Evolutionary conservation across 2,797 vertebrate species (phyloP).

Genomic region (Hafferia zeledoni): DNA sequence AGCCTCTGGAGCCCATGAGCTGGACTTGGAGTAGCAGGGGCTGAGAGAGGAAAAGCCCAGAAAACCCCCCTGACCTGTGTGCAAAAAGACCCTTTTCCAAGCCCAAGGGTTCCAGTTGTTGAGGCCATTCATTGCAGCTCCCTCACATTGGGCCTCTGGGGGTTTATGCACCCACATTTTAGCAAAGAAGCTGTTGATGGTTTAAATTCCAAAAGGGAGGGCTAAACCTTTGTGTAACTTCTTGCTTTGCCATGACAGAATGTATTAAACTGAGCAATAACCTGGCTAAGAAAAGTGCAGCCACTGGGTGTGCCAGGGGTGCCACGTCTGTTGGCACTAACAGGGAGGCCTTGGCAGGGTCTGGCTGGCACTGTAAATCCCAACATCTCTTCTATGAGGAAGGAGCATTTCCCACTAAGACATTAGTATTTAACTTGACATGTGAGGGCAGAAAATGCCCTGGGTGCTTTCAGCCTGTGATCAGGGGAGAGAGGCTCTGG

Average conservation of each 20-base stretch:
- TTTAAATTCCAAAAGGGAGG: not conserved
- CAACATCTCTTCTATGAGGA: conserved; percentile 33
- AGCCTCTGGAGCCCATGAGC: not conserved
- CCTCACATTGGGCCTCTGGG: not conserved
- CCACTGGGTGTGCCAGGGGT: not conserved
- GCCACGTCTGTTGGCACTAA: not conserved
- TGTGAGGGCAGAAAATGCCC: conserved; percentile 33
- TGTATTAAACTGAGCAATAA: not conserved
- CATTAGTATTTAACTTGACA: conserved; percentile 28
- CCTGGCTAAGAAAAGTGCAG: not conserved
- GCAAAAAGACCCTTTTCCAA: not conserved
- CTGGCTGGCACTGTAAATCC: conserved; percentile 45
- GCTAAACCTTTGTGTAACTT: not conserved
- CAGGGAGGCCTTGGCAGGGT: not conserved
- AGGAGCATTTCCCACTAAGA: conserved; percentile 39
- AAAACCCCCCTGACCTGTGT: not conserved
- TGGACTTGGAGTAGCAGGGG: not conserved
- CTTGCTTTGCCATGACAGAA: not conserved
- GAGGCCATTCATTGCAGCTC: not conserved
- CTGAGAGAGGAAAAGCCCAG: not conserved
- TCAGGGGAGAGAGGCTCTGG: not conserved
- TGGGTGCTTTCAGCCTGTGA: conserved; percentile 30
- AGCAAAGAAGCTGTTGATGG: not conserved
- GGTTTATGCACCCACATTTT: not conserved
- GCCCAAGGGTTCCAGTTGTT: not conserved